Conservation (phyloP, 30 jellyfish, hydroid and myxozoan species). For the Aurelia aurita region DNA sequence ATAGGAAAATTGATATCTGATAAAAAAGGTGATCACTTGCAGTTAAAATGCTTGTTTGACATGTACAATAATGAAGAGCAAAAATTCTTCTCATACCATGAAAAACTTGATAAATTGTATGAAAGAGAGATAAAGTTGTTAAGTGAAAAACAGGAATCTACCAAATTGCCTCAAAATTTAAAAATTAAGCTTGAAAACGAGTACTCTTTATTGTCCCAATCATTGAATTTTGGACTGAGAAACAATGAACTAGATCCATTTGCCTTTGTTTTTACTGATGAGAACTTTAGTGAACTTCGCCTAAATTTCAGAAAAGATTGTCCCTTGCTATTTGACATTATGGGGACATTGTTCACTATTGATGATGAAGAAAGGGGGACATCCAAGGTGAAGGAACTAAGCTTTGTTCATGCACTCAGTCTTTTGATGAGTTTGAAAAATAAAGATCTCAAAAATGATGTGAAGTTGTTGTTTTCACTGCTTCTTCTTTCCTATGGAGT, state of each 20-base stretch:
- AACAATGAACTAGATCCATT: slow-evolving; percentile 34
- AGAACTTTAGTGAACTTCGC: slow-evolving; percentile 30
- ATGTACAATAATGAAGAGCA: slow-evolving; percentile 32
- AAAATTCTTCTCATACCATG: slow-evolving; percentile 28
- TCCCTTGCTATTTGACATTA: slow-evolving; percentile 33
- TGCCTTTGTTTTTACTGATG: slow-evolving; percentile 36
- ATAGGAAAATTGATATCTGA: slow-evolving; percentile 14
- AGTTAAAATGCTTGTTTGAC: slow-evolving; percentile 25
- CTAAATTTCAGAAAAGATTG: slow-evolving; percentile 28
- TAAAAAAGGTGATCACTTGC: neutral
- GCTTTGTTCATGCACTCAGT: slow-evolving; percentile 47
- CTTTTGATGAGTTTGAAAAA: slow-evolving; percentile 33
- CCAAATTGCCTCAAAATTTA: slow-evolving; percentile 19
- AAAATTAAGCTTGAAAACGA: slow-evolving; percentile 27
- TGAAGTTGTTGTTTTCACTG: slow-evolving; percentile 33
- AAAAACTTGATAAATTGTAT: slow-evolving; percentile 3
- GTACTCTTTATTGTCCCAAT: slow-evolving; percentile 24
- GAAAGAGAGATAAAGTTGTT: slow-evolving; percentile 4
- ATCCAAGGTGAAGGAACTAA: slow-evolving; percentile 34
- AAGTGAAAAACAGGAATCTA: slow-evolving; percentile 29
- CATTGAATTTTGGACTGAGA: slow-evolving; percentile 34
- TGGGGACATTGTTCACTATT: slow-evolving; percentile 31
- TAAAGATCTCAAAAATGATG: slow-evolving; percentile 28
- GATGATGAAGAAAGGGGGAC: neutral
- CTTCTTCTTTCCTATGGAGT: slow-evolving; percentile 33